phyloP scores from a whole-genome alignment of 2,888 invertebrate genomes.

The Brachypterus glaber region DNA sequence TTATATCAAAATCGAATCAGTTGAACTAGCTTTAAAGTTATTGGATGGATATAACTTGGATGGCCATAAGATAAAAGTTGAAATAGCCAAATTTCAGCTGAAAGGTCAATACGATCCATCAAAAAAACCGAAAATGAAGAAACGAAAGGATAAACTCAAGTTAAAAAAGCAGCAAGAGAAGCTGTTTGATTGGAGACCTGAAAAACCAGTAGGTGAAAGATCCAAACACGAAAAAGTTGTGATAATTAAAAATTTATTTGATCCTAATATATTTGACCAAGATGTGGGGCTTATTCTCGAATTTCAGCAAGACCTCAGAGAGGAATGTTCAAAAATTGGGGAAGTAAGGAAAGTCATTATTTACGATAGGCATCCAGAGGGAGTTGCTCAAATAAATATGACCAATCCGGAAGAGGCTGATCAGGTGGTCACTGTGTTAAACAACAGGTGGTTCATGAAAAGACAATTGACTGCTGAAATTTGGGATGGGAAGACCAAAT shows the following conservation, averaged over 20 bases:
- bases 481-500: slow-evolving; percentile 93
- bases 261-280: slow-evolving; percentile 77
- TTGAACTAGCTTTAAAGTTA: slow-evolving; percentile 81
- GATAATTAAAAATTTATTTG: slow-evolving; percentile 88
- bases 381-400: slow-evolving; percentile 88
- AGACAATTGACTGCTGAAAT: slow-evolving; percentile 75
- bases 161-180: slow-evolving; percentile 87
- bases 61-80: slow-evolving; percentile 76
- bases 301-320: slow-evolving; percentile 81
- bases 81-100: slow-evolving; percentile 87
- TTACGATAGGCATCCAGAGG: slow-evolving; percentile 89
- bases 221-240: slow-evolving; percentile 84
- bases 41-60: slow-evolving; percentile 79
- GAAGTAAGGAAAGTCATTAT: slow-evolving; percentile 83
- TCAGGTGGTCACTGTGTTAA: slow-evolving; percentile 73
- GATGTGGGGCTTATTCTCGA: slow-evolving; percentile 84
- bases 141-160: slow-evolving; percentile 83
- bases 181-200: slow-evolving; percentile 94
- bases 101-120: slow-evolving; percentile 91
- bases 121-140: slow-evolving; percentile 82
- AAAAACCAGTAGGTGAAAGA: slow-evolving; percentile 77
- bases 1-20: slow-evolving; percentile 92
- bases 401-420: slow-evolving; percentile 86
- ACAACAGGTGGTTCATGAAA: slow-evolving; percentile 86
- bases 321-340: slow-evolving; percentile 86